phyloP scores from a whole-genome alignment of 2,888 invertebrate genomes.

The Gastrophysa polygoni region DNA sequence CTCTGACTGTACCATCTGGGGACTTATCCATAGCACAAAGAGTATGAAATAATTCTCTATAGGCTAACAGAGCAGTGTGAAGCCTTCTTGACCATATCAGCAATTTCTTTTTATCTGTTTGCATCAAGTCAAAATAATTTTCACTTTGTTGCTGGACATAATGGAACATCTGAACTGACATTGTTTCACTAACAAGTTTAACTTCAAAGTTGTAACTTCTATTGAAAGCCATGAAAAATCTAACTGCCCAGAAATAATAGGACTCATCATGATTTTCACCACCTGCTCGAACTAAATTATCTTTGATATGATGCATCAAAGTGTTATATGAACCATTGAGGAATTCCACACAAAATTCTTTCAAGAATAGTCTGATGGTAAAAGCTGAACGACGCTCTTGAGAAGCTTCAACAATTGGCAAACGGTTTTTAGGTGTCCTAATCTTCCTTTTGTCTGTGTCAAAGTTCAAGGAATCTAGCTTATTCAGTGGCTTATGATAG shows the following conservation, averaged over 20 bases:
- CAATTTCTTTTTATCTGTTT: slow-evolving; percentile 86
- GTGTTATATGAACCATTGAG: slow-evolving; percentile 91
- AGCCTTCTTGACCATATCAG: slow-evolving; percentile 84
- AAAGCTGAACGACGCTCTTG: slow-evolving; percentile 83
- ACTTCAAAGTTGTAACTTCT: slow-evolving; percentile 85
- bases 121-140: slow-evolving; percentile 81
- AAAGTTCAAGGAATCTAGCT: slow-evolving; percentile 79
- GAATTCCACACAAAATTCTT: slow-evolving; percentile 94
- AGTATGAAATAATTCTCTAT: slow-evolving; percentile 84
- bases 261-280: slow-evolving; percentile 87
- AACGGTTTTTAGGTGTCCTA: slow-evolving; percentile 78
- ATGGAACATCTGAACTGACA: slow-evolving; percentile 91
- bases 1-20: slow-evolving; percentile 70
- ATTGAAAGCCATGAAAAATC: slow-evolving; percentile 98
- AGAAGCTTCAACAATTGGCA: slow-evolving; percentile 68
- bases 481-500: slow-evolving; percentile 83
- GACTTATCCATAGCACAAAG: slow-evolving; percentile 82
- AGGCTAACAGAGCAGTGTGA: slow-evolving; percentile 82
- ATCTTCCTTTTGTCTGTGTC: slow-evolving; percentile 72
- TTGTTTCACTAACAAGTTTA: slow-evolving; percentile 91
- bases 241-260: slow-evolving; percentile 91
- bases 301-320: slow-evolving; percentile 87
- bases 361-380: slow-evolving; percentile 85
- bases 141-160: slow-evolving; percentile 94
- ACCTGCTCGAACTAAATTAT: slow-evolving; percentile 68